A percentile compares a stretch with the other conserved stretches of the same genome.
Evolutionary conservation across 2,113 vertebrate species (phyloP).

Genomic region (Tor tambroides): DNA sequence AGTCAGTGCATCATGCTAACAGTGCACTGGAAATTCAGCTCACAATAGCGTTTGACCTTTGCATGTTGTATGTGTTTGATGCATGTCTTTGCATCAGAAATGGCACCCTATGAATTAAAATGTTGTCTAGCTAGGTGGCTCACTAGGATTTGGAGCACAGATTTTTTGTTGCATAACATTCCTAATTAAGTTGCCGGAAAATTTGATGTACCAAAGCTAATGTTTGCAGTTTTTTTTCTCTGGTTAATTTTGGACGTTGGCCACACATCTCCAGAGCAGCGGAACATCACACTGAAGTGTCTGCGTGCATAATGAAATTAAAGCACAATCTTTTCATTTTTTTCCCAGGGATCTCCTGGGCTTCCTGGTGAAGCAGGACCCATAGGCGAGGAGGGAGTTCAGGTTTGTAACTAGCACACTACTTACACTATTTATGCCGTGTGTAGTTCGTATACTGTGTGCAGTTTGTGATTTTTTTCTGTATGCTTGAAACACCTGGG

Average conservation of each 20-base stretch:
- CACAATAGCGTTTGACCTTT: neutral
- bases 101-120: neutral
- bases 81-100: neutral
- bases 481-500: neutral
- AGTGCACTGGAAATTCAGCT: neutral
- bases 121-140: neutral
- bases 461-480: neutral
- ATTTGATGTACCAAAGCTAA: neutral
- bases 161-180: neutral
- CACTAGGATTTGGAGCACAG: neutral
- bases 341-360: slow-evolving; percentile 87
- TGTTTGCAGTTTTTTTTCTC: neutral
- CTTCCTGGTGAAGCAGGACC: slow-evolving; percentile 80
- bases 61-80: neutral
- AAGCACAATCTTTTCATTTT: neutral
- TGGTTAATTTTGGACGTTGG: neutral
- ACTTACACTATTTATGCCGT: neutral
- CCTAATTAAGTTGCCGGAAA: neutral
- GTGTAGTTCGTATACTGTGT: neutral
- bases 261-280: neutral
- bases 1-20: neutral
- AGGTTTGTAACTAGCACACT: slow-evolving; percentile 72
- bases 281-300: neutral
- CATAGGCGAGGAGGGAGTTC: slow-evolving; percentile 84
- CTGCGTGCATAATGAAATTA: neutral